These are phyloP conservation scores for Anthonomus grandis DNA, from an alignment of 1,140 invertebrate genomes.

Conservation along the genomic window DNA sequence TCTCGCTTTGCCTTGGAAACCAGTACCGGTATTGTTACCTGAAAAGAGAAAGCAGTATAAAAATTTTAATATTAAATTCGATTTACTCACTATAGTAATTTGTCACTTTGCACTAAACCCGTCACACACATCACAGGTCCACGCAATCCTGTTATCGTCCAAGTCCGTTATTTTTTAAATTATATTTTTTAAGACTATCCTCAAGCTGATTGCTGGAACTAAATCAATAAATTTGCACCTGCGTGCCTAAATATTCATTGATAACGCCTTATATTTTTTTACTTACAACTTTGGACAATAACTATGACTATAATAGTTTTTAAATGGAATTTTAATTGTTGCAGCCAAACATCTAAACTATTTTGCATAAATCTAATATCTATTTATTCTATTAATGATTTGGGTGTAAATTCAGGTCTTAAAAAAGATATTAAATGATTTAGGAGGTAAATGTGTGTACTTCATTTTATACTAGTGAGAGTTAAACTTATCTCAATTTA, in stretches of 20 bases:
- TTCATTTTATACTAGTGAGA: no score
- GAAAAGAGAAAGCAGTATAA: slow-evolving; percentile 43
- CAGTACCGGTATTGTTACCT: slow-evolving; percentile 56
- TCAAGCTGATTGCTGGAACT: slow-evolving; percentile 6
- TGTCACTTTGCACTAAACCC: slow-evolving; percentile 12
- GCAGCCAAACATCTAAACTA: no score
- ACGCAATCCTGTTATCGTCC: slow-evolving; percentile 20
- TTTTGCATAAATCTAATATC: no score
- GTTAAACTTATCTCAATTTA: no score
- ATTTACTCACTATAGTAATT: slow-evolving; percentile 39
- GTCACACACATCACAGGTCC: slow-evolving; percentile 16
- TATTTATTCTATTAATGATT: no score
- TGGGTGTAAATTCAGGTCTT: no score
- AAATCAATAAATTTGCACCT: slow-evolving; percentile 4
- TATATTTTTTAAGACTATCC: slow-evolving; percentile 1
- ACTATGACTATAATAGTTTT: no score
- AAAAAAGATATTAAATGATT: no score
- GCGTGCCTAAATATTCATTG: no score
- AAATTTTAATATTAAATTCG: slow-evolving; percentile 45
- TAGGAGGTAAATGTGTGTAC: no score
- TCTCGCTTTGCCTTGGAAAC: slow-evolving; percentile 59
- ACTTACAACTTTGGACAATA: background rate
- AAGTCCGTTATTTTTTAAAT: background rate
- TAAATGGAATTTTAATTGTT: no score
- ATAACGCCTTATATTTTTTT: background rate